Conservation (phyloP, 2,113 vertebrate genomes). For the Neolamprologus longior region DNA sequence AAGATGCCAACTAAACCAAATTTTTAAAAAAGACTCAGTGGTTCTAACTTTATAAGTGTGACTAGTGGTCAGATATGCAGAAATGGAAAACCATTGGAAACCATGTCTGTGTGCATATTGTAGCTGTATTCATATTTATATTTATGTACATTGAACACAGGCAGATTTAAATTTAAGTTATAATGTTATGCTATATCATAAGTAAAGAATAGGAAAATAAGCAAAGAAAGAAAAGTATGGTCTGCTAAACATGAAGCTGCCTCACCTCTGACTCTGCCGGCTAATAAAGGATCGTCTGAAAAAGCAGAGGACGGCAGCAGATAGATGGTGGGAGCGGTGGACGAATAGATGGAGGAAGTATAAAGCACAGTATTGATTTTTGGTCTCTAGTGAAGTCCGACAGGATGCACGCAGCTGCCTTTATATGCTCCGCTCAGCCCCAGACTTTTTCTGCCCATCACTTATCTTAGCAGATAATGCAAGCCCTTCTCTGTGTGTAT, state of each 20-base stretch:
- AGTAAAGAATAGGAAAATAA: neutral
- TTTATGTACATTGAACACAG: neutral
- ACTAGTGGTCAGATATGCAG: neutral
- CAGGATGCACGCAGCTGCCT: slow-evolving; percentile 36
- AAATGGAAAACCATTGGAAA: neutral
- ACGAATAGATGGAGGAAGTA: slow-evolving; percentile 48
- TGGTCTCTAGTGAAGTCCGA: slow-evolving; percentile 43
- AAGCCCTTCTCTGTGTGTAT: neutral
- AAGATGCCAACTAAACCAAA: neutral
- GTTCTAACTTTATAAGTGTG: neutral
- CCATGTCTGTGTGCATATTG: neutral
- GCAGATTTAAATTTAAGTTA: neutral
- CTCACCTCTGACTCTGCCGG: neutral
- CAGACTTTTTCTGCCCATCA: slow-evolving; percentile 6
- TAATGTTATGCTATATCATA: neutral
- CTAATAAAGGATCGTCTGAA: neutral
- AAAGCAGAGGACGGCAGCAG: neutral
- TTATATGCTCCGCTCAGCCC: slow-evolving; percentile 7
- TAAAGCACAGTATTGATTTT: slow-evolving; percentile 62
- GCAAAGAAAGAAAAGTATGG: neutral
- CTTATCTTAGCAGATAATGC: slow-evolving; percentile 32
- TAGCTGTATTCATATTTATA: neutral
- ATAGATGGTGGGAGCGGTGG: slow-evolving; percentile 14
- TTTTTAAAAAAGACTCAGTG: neutral
- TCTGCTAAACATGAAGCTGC: neutral